Base-by-base conservation (phyloP, 2,888 invertebrate genomes). In the Lasiommata megera region DNA sequence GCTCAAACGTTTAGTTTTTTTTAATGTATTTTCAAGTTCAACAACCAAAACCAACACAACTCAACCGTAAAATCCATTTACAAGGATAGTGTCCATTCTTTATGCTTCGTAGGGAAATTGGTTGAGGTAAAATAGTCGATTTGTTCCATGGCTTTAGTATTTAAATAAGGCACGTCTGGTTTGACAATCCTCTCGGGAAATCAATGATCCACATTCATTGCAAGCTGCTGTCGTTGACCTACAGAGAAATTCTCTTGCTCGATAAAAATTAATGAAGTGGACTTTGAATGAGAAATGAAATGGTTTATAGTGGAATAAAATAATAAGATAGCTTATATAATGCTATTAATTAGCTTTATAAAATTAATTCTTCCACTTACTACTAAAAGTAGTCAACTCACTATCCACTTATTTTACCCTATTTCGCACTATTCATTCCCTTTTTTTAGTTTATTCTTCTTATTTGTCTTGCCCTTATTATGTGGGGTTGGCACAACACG, bases 161-260 rank as follows among this genome's bases (percentile, higher is more conserved):
- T 81, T 79, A 77, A 79, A 78, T 77, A 77, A 78, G 72, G 69
- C 71, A 75, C 73, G 73, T 76, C 76, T 75, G 76, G 71, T 80
- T 84, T 81, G 77, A 84, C 84, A 80, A 83, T 76, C 77, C 84
- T 74, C 86, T 69, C 65, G 84, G 84, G 84, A 86, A 86, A 86
- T 86, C 85, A 86, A 77, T 82, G 82, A 77, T 73, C 73, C 71
- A 68, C 68, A 79, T 74, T 80, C 77, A 73, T 73, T 76, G 67
- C 63, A 59, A 67, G 66, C 64, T 60, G 64, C 70, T 67, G 69
- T 69, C 61, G 64, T 68, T 79, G 79, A 79, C 81, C 81, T 77
- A 80, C 67, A 79, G 81, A 79, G 74, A 68, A 73, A 73, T 69
- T 70, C 66, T 67, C 69, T 69, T 69, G 69, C 66, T 68, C 69